phyloP scores from a whole-genome alignment of 2,113 vertebrate genomes.

The Myrmecobius fasciatus region DNA sequence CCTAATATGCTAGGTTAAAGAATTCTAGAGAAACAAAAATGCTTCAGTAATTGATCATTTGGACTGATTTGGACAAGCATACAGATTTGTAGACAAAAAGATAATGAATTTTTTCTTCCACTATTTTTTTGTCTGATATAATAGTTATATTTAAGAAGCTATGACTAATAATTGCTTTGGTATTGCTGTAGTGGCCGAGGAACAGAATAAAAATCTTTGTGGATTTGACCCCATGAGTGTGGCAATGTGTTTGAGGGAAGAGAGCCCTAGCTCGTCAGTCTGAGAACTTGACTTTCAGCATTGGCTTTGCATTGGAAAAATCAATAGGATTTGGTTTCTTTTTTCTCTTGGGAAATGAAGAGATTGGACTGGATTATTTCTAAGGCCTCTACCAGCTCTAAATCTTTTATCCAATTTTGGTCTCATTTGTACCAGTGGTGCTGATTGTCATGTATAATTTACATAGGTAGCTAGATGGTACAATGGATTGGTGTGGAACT shows the following conservation, averaged over 20 bases:
- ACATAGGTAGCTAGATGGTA: neutral
- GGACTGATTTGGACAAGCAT: neutral
- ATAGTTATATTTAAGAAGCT: conserved; percentile 13
- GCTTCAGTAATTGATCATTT: conserved; percentile 2
- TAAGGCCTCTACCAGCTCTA: neutral
- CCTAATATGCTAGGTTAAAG: neutral
- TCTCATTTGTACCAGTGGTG: neutral
- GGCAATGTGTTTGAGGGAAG: neutral
- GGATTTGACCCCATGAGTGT: too few species aligned
- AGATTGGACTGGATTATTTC: neutral
- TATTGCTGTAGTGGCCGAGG: neutral
- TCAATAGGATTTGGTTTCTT: neutral
- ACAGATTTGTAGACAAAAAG: conserved; percentile 5
- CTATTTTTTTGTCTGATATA: neutral
- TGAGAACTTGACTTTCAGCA: neutral
- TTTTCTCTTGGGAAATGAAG: neutral
- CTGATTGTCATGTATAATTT: neutral
- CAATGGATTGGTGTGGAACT: neutral
- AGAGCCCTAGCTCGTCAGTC: neutral
- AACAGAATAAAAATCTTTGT: neutral
- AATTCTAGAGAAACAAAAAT: neutral
- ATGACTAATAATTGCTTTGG: conserved; percentile 23
- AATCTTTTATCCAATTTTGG: neutral
- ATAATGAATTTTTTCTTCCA: conserved; percentile 1
- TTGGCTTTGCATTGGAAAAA: neutral